These are phyloP conservation scores for Periparus ater DNA, from an alignment of 2,797 vertebrate genomes.

Conservation along the genomic window DNA sequence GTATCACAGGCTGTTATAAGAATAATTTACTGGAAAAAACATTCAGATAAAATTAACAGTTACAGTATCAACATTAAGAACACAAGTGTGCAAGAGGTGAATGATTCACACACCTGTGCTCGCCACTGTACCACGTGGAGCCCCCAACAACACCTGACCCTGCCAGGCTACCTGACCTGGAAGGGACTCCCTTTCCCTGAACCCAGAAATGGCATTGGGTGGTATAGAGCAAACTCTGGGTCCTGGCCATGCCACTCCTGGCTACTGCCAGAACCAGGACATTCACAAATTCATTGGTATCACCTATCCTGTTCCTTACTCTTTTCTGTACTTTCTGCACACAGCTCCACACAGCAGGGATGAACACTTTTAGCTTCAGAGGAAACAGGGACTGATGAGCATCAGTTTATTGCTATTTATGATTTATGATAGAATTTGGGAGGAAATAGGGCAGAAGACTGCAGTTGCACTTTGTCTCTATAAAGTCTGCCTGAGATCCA, in stretches of 20 bases:
- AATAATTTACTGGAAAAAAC: neutral
- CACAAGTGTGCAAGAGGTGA: neutral
- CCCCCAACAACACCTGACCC: too few relatives aligned
- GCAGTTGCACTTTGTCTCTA: neutral
- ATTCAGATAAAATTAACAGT: neutral
- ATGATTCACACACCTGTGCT: accelerated
- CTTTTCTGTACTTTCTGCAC: neutral
- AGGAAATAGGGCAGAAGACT: slow-evolving; percentile 30
- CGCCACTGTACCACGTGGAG: accelerated
- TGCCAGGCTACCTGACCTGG: neutral
- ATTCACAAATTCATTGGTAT: neutral
- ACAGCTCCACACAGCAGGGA: neutral
- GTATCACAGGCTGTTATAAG: neutral
- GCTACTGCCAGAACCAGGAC: neutral
- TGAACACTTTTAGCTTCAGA: neutral
- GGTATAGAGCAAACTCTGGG: neutral
- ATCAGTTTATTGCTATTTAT: neutral
- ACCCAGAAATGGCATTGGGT: neutral
- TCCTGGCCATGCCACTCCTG: neutral
- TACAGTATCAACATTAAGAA: neutral
- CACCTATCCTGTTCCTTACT: accelerated
- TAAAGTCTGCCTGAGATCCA: neutral
- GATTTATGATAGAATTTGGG: slow-evolving; percentile 24
- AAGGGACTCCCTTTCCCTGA: accelerated
- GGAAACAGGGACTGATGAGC: neutral